Evolutionary conservation across 64 coral and sea anemone species (phyloP).

Genomic region (Exaiptasia diaphana): DNA sequence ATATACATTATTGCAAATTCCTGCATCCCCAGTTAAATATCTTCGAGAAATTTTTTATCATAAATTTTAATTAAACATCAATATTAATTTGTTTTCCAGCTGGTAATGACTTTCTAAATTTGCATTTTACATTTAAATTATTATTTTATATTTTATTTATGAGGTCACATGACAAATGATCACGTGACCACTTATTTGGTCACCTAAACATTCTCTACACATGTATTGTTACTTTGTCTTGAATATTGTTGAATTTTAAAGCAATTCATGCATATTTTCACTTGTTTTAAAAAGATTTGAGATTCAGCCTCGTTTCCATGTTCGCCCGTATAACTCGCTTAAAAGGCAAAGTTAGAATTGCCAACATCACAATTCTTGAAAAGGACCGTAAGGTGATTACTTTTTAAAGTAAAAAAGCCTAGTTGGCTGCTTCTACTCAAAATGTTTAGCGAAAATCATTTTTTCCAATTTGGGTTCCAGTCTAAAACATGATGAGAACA

Average conservation of each 20-base stretch:
- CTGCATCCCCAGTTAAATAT: conserved; percentile 11
- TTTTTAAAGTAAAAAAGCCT: neutral
- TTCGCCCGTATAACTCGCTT: conserved; percentile 33
- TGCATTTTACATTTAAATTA: conserved; percentile 34
- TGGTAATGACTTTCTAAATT: no score
- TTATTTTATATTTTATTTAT: conserved; percentile 22
- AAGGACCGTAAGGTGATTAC: neutral
- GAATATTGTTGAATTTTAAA: conserved; percentile 48
- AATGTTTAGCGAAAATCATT: neutral
- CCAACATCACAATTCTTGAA: neutral
- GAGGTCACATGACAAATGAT: neutral
- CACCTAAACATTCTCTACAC: conserved; percentile 28
- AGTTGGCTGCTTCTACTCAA: neutral
- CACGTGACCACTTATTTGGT: conserved; percentile 47
- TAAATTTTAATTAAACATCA: no score
- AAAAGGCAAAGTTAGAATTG: conserved; percentile 15
- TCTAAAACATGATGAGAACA: conserved; percentile 15
- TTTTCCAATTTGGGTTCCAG: conserved; percentile 39
- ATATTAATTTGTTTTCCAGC: no score
- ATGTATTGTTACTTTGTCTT: conserved; percentile 43
- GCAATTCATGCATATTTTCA: conserved; percentile 36
- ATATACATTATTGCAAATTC: no score
- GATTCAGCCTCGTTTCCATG: conserved; percentile 70
- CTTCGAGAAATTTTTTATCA: no score
- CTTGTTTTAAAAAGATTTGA: conserved; percentile 27